Percentiles rank a stretch among this genome's conserved stretches.
These are phyloP conservation scores for Gonioctena quinquepunctata DNA, from an alignment of 1,140 invertebrate species.

Conservation along the genomic window DNA sequence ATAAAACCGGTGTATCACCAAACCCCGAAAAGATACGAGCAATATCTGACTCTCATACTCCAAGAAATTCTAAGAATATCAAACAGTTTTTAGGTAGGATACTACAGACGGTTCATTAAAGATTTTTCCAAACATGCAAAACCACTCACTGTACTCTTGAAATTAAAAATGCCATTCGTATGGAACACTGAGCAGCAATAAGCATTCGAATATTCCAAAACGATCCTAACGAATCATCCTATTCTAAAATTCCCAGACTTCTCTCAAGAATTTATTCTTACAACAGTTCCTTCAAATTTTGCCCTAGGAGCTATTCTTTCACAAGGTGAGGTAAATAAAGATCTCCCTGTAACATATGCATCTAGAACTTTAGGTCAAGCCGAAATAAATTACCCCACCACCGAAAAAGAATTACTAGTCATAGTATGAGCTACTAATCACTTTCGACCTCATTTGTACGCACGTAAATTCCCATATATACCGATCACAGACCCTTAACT, in stretches of 20 bases:
- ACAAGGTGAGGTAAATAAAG: constrained; percentile 36
- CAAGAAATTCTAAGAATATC: constrained; percentile 46
- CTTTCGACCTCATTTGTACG: no score
- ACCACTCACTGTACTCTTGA: constrained; percentile 30
- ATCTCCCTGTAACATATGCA: constrained; percentile 43
- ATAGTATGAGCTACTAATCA: no score
- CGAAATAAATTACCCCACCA: background rate
- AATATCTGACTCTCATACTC: constrained; percentile 51
- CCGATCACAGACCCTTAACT: no score
- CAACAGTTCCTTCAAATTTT: constrained; percentile 52
- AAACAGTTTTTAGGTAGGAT: constrained; percentile 54
- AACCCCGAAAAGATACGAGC: constrained; percentile 54
- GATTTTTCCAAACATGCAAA: constrained; percentile 31
- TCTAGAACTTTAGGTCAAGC: constrained; percentile 38
- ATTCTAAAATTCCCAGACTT: constrained; percentile 53
- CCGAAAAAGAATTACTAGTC: no score
- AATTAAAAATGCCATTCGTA: constrained; percentile 22
- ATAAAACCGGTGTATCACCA: constrained; percentile 52
- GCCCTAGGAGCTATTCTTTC: constrained; percentile 49
- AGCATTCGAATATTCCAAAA: constrained; percentile 52
- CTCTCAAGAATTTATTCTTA: constrained; percentile 48
- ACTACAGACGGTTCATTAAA: constrained; percentile 32
- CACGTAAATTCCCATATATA: no score
- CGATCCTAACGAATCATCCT: constrained; percentile 48
- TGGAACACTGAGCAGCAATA: constrained; percentile 27